phyloP scores from a whole-genome alignment of 2,797 vertebrate genomes.

The Huso huso region DNA sequence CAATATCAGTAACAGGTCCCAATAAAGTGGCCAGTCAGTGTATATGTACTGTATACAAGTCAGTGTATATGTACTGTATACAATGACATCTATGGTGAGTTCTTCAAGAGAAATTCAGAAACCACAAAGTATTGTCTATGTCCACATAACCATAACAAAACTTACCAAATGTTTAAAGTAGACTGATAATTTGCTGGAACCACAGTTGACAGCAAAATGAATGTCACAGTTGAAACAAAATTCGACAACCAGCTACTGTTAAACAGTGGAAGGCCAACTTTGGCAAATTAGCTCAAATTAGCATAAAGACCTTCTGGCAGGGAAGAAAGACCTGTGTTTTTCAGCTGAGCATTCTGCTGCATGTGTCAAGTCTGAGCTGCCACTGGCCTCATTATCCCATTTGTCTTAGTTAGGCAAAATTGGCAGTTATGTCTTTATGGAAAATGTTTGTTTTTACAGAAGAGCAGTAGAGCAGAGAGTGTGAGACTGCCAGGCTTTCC shows the following conservation, averaged over 20 bases:
- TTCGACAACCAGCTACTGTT: slow-evolving; percentile 47
- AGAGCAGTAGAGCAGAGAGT: slow-evolving; percentile 48
- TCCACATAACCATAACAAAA: too few species aligned
- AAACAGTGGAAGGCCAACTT: slow-evolving; percentile 46
- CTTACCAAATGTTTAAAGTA: too few species aligned
- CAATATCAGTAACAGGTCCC: too few species aligned
- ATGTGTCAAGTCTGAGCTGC: slow-evolving; percentile 50
- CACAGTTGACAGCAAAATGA: slow-evolving; percentile 51
- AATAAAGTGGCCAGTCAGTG: too few species aligned
- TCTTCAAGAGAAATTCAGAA: too few species aligned
- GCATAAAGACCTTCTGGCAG: slow-evolving; percentile 62
- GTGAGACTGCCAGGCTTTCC: slow-evolving; percentile 22
- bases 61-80: too few species aligned
- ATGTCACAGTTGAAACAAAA: slow-evolving; percentile 55
- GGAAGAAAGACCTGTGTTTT: slow-evolving; percentile 44
- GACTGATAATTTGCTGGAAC: slow-evolving; percentile 32
- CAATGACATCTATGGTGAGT: too few species aligned
- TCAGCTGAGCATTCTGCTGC: slow-evolving; percentile 42
- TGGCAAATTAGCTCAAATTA: slow-evolving; percentile 64
- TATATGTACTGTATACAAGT: too few species aligned
- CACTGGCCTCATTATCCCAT: slow-evolving; percentile 60
- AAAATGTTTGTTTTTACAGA: slow-evolving; percentile 62
- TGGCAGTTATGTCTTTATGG: slow-evolving; percentile 61
- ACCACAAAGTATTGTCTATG: too few species aligned
- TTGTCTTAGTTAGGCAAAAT: slow-evolving; percentile 68